Conservation (phyloP, 2,113 vertebrate genomes). For the Indicator maculatus region DNA sequence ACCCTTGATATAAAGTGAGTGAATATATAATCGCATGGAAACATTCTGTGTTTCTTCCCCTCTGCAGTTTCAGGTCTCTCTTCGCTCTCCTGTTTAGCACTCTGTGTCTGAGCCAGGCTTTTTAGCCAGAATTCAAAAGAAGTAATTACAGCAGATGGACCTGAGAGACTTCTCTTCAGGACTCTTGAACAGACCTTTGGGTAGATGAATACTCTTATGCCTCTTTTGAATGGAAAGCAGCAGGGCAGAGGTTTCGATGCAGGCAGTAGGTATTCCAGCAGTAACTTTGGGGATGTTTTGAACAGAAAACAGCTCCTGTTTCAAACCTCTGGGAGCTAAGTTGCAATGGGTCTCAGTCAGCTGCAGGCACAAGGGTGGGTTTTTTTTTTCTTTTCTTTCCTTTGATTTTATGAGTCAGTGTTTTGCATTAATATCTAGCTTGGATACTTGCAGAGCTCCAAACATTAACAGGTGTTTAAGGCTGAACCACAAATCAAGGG, state of each 20-base stretch:
- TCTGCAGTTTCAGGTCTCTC: background rate
- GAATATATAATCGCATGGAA: background rate
- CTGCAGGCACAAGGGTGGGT: background rate
- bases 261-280: background rate
- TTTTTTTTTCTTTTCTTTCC: background rate
- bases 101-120: background rate
- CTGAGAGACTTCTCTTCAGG: background rate
- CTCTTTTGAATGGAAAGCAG: background rate
- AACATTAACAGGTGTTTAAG: background rate
- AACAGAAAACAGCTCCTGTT: background rate
- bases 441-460: background rate
- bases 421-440: background rate
- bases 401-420: background rate
- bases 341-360: background rate
- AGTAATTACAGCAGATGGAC: background rate
- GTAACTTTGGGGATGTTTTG: background rate
- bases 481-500: background rate
- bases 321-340: fast-evolving
- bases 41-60: background rate
- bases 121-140: background rate
- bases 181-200: background rate
- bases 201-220: background rate
- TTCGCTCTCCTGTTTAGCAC: background rate
- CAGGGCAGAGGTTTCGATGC: fast-evolving
- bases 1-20: background rate